A percentile compares a stretch with the other conserved stretches of the same genome.
Conservation (phyloP, 2,113 vertebrate genomes). For the Daphoenositta chrysoptera region DNA sequence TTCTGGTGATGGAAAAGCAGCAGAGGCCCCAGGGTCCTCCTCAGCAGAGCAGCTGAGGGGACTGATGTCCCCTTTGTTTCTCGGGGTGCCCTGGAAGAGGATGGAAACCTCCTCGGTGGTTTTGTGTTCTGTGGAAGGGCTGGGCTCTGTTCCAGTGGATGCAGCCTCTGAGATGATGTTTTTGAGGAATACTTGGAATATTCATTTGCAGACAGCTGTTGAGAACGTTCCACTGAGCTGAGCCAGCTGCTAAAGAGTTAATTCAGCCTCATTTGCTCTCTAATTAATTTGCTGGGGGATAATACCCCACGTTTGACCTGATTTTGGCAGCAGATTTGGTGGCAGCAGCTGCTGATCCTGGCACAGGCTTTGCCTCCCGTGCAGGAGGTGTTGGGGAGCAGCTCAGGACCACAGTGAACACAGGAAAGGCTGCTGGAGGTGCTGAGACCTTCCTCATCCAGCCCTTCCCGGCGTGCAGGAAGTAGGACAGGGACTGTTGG, state of each 20-base stretch:
- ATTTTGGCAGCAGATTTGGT: not conserved
- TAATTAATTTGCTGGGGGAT: slow-evolving; percentile 20
- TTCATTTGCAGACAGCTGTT: not conserved
- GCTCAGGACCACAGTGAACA: fast-evolving
- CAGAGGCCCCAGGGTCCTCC: not conserved
- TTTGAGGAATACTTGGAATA: not conserved
- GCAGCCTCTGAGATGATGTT: not conserved
- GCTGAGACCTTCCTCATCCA: not conserved
- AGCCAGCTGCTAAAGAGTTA: not conserved
- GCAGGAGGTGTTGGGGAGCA: not conserved
- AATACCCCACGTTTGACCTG: not conserved
- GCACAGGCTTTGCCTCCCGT: not conserved
- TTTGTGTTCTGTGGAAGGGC: not conserved
- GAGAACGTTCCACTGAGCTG: not conserved
- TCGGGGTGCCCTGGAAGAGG: not conserved
- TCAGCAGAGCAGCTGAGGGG: not conserved
- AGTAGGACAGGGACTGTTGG: not conserved
- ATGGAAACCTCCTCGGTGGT: not conserved
- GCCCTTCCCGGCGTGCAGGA: not conserved
- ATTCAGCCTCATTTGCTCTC: not conserved
- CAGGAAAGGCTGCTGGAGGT: not conserved
- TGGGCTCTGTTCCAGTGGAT: fast-evolving
- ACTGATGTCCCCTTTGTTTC: too few relatives aligned
- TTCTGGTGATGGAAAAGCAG: not conserved
- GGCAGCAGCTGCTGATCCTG: not conserved